A percentile compares a stretch with the other conserved stretches of the same genome.
Evolutionary conservation across 2,797 vertebrate genomes (phyloP).

Genomic region (Sparidentex hasta): DNA sequence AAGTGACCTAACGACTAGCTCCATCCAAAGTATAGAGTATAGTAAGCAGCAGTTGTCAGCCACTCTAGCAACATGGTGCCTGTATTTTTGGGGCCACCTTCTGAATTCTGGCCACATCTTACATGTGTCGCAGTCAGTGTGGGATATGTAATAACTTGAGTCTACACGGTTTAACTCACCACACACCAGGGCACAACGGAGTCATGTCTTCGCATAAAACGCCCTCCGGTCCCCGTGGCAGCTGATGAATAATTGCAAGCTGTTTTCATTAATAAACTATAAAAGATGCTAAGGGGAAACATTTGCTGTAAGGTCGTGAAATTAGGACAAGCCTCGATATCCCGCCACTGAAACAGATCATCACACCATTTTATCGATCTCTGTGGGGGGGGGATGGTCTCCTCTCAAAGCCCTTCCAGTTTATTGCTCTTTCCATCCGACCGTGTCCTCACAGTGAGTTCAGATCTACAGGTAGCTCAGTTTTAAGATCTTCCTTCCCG

Average conservation of each 20-base stretch:
- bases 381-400: neutral
- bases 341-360: conserved; percentile 20
- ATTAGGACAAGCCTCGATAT: conserved; percentile 46
- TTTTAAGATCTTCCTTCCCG: no score
- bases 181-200: conserved; percentile 1
- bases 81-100: no score
- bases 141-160: neutral
- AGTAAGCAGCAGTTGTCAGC: no score
- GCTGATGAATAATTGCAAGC: conserved; percentile 62
- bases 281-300: conserved; percentile 43
- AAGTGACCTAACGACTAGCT: no score
- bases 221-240: conserved; percentile 38
- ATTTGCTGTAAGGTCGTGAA: conserved; percentile 53
- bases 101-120: no score
- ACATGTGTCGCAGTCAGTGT: neutral
- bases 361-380: conserved; percentile 21
- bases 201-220: conserved; percentile 18
- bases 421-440: neutral
- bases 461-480: conserved; percentile 14
- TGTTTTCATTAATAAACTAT: conserved; percentile 66
- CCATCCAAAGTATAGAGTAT: no score
- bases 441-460: conserved; percentile 15
- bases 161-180: neutral
- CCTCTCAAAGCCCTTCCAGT: neutral
- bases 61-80: no score